Percentiles rank a stretch among this genome's conserved stretches.
Conservation (phyloP, 2,888 invertebrate species). For the Rotaria sp. region DNA sequence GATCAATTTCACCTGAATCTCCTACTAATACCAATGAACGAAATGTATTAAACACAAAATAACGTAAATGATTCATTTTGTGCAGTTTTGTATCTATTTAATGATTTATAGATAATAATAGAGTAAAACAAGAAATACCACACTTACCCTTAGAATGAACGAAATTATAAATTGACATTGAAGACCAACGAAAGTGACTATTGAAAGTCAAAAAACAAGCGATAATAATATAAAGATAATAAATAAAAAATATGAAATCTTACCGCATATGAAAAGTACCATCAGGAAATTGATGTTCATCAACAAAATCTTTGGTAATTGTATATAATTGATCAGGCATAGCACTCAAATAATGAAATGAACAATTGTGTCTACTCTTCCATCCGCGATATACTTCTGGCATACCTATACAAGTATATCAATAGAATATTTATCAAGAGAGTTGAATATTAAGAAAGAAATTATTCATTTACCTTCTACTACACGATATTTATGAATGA, state of each 20-base stretch:
- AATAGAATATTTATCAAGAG: not conserved
- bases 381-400: conserved; percentile 13
- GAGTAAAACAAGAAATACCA: not conserved
- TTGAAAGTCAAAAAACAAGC: not conserved
- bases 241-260: not conserved
- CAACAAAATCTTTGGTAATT: not conserved
- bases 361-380: not conserved
- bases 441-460: not conserved
- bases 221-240: not conserved
- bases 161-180: conserved; percentile 19
- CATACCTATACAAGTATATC: not conserved
- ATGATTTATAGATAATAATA: not conserved
- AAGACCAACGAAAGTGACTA: not conserved
- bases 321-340: conserved; percentile 27
- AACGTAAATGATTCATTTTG: conserved; percentile 7
- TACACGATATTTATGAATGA: conserved; percentile 8
- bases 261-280: conserved; percentile 26
- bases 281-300: conserved; percentile 1
- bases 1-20: conserved; percentile 19
- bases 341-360: conserved; percentile 29
- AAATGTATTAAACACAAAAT: not conserved
- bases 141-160: not conserved
- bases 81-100: conserved; percentile 20
- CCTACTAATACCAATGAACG: conserved; percentile 13
- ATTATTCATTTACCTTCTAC: not conserved